Conservation (phyloP, 2,888 invertebrate genomes). For the Drosophila rellima region DNA sequence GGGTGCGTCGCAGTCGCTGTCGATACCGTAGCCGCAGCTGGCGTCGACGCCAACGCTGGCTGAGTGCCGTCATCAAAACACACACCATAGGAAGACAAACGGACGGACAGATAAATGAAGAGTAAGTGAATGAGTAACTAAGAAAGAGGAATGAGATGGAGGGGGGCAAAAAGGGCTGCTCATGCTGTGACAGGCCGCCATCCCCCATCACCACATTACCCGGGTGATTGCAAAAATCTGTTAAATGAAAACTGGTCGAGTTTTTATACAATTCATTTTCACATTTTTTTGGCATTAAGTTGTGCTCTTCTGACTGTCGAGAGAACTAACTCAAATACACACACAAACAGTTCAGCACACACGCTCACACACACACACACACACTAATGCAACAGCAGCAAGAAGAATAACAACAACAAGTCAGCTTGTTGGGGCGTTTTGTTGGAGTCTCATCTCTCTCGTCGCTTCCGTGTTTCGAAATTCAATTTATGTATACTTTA, state of each 20-base stretch:
- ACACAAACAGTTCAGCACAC: constrained; percentile 18
- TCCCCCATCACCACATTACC: background rate
- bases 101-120: constrained; percentile 28
- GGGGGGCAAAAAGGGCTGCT: constrained; percentile 35
- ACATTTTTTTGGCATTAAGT: constrained; percentile 42
- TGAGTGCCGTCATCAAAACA: constrained; percentile 72
- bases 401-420: constrained; percentile 32
- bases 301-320: constrained; percentile 48
- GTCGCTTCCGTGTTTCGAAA: constrained; percentile 78
- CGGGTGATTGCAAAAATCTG: constrained; percentile 64
- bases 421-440: constrained; percentile 55
- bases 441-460: constrained; percentile 41
- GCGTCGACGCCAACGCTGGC: constrained; percentile 24
- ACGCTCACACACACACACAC: constrained; percentile 20
- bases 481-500: constrained; percentile 79
- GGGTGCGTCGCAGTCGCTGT: constrained; percentile 56
- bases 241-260: constrained; percentile 56
- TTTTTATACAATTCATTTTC: constrained; percentile 27
- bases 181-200: constrained; percentile 36
- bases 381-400: background rate
- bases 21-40: background rate
- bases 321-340: constrained; percentile 26
- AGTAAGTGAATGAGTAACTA: constrained; percentile 22
- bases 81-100: constrained; percentile 29
- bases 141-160: background rate